Percentiles rank a stretch among this genome's conserved stretches.
Evolutionary conservation across 1,140 invertebrate genomes (phyloP).

Genomic region (Drosophila busckii): DNA sequence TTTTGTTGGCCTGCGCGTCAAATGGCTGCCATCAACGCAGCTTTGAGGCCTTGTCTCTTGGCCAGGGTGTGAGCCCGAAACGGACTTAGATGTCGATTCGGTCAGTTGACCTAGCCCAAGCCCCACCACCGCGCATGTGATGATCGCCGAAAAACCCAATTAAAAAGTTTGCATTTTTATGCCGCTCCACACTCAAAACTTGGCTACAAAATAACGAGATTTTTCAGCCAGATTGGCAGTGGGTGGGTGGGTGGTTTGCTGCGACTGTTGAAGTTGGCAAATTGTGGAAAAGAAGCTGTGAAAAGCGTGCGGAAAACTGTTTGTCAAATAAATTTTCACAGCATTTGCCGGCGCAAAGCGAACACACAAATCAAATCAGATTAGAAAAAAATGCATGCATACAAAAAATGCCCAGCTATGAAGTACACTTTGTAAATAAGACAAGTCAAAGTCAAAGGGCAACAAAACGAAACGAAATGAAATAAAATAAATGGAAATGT

Average conservation of each 20-base stretch:
- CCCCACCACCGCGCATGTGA: slow-evolving; percentile 19
- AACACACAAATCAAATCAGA: slow-evolving; percentile 28
- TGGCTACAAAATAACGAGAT: slow-evolving; percentile 42
- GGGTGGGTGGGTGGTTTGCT: background rate
- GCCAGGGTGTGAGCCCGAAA: background rate
- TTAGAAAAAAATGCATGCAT: slow-evolving; percentile 35
- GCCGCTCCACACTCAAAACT: slow-evolving; percentile 38
- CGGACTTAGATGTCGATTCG: slow-evolving; percentile 44
- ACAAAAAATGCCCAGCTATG: slow-evolving; percentile 7
- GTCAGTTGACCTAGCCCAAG: background rate
- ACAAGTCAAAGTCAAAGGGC: slow-evolving; percentile 8
- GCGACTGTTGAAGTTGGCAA: background rate
- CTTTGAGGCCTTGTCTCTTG: slow-evolving; percentile 19
- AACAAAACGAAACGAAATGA: slow-evolving; percentile 68
- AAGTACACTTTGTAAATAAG: slow-evolving; percentile 32
- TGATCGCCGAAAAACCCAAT: slow-evolving; percentile 70
- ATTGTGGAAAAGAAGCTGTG: slow-evolving; percentile 24
- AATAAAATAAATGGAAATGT: slow-evolving; percentile 72
- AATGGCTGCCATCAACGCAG: slow-evolving; percentile 69
- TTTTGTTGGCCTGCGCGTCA: slow-evolving; percentile 59
- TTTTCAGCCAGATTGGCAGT: slow-evolving; percentile 32
- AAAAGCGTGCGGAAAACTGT: slow-evolving; percentile 68
- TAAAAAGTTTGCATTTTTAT: slow-evolving; percentile 77
- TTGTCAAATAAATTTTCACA: slow-evolving; percentile 74
- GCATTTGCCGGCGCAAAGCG: slow-evolving; percentile 26